A percentile compares a stretch with the other conserved stretches of the same genome.
These are phyloP conservation scores for Malthinus flaveolus DNA, from an alignment of 2,888 invertebrate species.

Conservation along the genomic window DNA sequence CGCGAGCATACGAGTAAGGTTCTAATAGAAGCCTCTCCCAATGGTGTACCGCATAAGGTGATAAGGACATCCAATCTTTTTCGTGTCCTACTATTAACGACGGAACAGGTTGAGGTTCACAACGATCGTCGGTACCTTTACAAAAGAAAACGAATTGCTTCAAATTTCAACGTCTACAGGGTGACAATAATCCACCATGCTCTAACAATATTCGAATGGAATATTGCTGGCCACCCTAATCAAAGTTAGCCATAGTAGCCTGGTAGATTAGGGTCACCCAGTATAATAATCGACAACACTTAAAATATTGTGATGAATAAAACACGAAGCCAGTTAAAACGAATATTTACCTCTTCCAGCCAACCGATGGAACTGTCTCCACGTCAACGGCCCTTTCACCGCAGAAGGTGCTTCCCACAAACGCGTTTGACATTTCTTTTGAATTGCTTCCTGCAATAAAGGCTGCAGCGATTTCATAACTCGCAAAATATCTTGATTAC, in stretches of 20 bases:
- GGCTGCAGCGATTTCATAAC: constrained; percentile 92
- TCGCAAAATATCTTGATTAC: constrained; percentile 87
- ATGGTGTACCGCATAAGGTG: constrained; percentile 91
- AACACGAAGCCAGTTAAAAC: background rate
- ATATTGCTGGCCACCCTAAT: no score
- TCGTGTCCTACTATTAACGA: constrained; percentile 93
- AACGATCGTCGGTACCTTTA: constrained; percentile 83
- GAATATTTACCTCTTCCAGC: constrained; percentile 72
- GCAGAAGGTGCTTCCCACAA: constrained; percentile 92
- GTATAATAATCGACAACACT: no score
- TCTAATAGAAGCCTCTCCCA: constrained; percentile 98
- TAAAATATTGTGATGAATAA: no score
- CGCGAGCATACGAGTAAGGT: constrained; percentile 93
- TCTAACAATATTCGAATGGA: no score
- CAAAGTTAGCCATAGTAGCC: no score
- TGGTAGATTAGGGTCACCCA: no score
- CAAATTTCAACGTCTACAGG: no score
- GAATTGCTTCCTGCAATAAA: constrained; percentile 92
- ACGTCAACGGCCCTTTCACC: constrained; percentile 95
- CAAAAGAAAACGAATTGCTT: background rate
- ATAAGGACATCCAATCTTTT: constrained; percentile 90
- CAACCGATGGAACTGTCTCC: constrained; percentile 96
- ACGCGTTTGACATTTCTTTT: constrained; percentile 81
- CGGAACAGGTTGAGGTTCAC: constrained; percentile 97
- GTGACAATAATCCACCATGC: no score